Evolutionary conservation across 2,113 vertebrate species (phyloP).

Genomic region (Nerophis ophidion): DNA sequence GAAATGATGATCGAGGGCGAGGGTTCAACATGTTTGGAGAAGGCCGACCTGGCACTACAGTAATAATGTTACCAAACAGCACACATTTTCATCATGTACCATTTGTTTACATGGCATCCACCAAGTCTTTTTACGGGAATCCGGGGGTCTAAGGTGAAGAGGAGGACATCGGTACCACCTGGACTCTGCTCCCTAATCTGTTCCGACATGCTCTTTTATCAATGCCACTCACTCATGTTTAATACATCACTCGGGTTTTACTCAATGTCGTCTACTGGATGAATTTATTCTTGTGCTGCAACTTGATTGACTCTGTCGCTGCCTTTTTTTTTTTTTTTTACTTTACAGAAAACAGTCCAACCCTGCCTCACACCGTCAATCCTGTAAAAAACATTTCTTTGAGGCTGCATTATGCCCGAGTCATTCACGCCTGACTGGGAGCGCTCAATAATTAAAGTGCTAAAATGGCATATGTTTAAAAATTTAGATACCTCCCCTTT

Average conservation of each 20-base stretch:
- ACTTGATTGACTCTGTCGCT: neutral
- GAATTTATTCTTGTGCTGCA: conserved; percentile 13
- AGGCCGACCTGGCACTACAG: neutral
- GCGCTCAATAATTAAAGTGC: conserved; percentile 65
- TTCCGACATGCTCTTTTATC: conserved; percentile 11
- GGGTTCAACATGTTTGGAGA: conserved; percentile 9
- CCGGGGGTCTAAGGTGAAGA: conserved; percentile 4
- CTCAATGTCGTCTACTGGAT: conserved; percentile 16
- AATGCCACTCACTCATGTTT: conserved; percentile 8
- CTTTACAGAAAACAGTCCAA: conserved; percentile 12
- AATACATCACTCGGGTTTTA: conserved; percentile 33
- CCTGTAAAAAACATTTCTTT: conserved; percentile 47
- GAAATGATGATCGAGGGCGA: conserved; percentile 22
- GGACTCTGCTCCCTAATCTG: conserved; percentile 16
- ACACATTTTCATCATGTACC: neutral
- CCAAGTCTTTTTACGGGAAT: conserved; percentile 1
- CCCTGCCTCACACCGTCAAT: conserved; percentile 22
- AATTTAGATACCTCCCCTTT: conserved; percentile 47
- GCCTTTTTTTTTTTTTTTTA: conserved; percentile 9
- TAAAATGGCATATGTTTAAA: conserved; percentile 68
- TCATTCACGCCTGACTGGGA: conserved; percentile 51
- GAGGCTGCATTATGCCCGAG: conserved; percentile 61
- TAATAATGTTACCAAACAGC: conserved; percentile 1
- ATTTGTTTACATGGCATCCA: neutral
- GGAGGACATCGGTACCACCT: conserved; percentile 9